These are phyloP conservation scores for Miniopterus natalensis DNA, from an alignment of 2,113 vertebrate genomes.

Conservation along the genomic window DNA sequence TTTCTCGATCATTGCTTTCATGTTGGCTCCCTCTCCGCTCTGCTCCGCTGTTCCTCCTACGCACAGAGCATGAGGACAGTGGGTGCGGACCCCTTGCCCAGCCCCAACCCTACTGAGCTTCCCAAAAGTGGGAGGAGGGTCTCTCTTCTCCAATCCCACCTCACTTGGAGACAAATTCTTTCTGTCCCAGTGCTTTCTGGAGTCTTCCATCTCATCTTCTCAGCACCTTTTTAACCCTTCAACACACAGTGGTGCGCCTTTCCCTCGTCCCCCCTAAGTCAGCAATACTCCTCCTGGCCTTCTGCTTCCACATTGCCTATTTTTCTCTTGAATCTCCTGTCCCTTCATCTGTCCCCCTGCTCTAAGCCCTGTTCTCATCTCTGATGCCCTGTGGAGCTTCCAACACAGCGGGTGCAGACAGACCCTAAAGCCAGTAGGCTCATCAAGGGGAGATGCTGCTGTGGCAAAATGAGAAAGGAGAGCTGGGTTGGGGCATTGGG, in stretches of 20 bases:
- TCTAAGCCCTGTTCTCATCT: background rate
- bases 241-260: rapidly evolving
- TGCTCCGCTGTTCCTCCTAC: background rate
- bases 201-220: background rate
- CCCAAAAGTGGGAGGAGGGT: background rate
- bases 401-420: background rate
- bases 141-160: background rate
- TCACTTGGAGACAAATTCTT: background rate
- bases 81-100: background rate
- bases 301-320: background rate
- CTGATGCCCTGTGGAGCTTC: background rate
- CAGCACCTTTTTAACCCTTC: background rate
- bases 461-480: too few relatives aligned
- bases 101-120: background rate
- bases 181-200: background rate
- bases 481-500: background rate
- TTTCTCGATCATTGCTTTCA: background rate
- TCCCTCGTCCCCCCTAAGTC: background rate
- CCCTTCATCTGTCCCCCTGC: background rate
- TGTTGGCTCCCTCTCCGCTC: rapidly evolving
- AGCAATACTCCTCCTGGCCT: background rate
- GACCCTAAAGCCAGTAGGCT: background rate
- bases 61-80: background rate
- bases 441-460: background rate
- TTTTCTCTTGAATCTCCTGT: background rate